Percentiles rank a stretch among this genome's conserved stretches.
These are phyloP conservation scores for Epinephelus coioides DNA, from an alignment of 2,797 vertebrate species.

Conservation along the genomic window DNA sequence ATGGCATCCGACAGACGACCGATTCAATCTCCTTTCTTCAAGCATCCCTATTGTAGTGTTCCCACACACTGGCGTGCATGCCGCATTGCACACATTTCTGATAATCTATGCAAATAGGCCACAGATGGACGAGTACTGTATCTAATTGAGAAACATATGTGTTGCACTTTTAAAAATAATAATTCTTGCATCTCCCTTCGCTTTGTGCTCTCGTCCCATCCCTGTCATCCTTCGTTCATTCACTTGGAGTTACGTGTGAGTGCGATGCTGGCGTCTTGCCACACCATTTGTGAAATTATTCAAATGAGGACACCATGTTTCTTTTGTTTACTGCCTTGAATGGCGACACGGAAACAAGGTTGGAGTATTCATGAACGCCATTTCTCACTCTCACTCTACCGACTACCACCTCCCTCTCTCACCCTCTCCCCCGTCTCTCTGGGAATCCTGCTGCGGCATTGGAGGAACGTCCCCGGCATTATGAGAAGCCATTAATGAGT, in stretches of 20 bases:
- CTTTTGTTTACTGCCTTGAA: constrained; percentile 81
- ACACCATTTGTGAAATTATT: constrained; percentile 83
- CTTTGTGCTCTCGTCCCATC: constrained; percentile 40
- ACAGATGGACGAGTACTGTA: constrained; percentile 75
- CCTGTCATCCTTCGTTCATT: constrained; percentile 58
- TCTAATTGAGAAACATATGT: constrained; percentile 72
- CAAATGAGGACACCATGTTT: constrained; percentile 81
- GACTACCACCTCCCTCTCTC: constrained; percentile 23
- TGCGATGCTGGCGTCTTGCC: constrained; percentile 62
- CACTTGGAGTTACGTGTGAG: constrained; percentile 56
- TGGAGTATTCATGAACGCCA: constrained; percentile 76
- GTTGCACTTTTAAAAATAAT: constrained; percentile 66
- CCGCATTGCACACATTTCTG: constrained; percentile 53
- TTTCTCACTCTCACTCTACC: constrained; percentile 62
- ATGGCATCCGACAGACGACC: constrained; percentile 67
- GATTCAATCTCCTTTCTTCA: constrained; percentile 63
- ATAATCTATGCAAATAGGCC: constrained; percentile 75
- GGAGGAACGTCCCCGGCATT: constrained; percentile 73
- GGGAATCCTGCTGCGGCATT: constrained; percentile 56
- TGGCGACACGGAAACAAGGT: constrained; percentile 72
- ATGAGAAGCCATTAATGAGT: constrained; percentile 82
- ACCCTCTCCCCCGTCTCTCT: constrained; percentile 6
- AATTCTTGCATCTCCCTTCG: constrained; percentile 53
- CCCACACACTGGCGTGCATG: constrained; percentile 44
- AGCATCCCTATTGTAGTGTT: constrained; percentile 63